These are phyloP conservation scores for Ophion ellenae DNA, from an alignment of 2,888 invertebrate species.

Conservation along the genomic window DNA sequence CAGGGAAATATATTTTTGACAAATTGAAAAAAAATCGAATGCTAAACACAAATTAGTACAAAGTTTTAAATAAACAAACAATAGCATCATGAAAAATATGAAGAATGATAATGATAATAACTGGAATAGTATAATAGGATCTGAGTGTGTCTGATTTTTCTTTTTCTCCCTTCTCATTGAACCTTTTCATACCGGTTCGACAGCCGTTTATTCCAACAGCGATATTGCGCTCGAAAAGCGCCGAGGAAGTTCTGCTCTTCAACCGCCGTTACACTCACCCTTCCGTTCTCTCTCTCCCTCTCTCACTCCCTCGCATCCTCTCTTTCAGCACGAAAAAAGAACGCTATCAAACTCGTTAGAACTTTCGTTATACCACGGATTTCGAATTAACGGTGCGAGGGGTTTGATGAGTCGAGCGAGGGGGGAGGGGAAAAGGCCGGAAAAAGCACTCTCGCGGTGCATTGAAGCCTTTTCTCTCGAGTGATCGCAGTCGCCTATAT, in stretches of 20 bases:
- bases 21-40: neutral
- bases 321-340: constrained; percentile 45
- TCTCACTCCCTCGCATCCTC: neutral
- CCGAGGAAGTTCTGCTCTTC: constrained; percentile 27
- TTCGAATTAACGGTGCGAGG: constrained; percentile 67
- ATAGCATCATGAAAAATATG: neutral
- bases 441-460: constrained; percentile 36
- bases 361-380: constrained; percentile 71
- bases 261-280: constrained; percentile 12
- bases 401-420: constrained; percentile 9
- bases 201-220: constrained; percentile 60
- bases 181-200: constrained; percentile 37
- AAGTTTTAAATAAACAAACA: neutral
- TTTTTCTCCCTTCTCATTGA: constrained; percentile 25
- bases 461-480: constrained; percentile 41
- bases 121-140: neutral
- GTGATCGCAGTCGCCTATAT: constrained; percentile 35
- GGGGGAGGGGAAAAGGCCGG: neutral
- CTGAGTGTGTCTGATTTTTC: neutral
- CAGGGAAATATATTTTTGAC: too few relatives aligned
- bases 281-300: neutral
- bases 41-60: neutral
- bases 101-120: neutral
- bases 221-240: constrained; percentile 52
- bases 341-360: constrained; percentile 75